Percentiles rank a stretch among this genome's conserved stretches.
Evolutionary conservation across 2,113 vertebrate genomes (phyloP).

Genomic region (Plecturocebus donacophilus): DNA sequence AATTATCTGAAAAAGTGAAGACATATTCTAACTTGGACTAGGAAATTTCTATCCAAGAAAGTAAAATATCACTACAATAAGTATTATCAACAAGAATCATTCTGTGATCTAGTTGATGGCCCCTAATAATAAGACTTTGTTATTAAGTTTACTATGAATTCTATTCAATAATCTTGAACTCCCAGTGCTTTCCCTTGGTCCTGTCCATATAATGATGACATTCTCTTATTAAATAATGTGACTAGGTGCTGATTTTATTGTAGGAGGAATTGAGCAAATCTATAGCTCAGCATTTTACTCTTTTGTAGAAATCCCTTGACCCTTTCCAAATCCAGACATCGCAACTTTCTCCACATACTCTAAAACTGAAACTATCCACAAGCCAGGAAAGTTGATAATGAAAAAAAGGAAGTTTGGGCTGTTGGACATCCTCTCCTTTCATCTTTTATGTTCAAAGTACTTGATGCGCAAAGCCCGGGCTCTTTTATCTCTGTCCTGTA

Average conservation of each 20-base stretch:
- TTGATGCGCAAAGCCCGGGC: background rate
- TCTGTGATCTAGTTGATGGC: background rate
- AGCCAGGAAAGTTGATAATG: background rate
- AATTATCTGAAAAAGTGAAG: background rate
- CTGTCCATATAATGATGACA: background rate
- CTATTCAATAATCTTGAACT: background rate
- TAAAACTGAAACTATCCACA: background rate
- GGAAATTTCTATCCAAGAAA: background rate
- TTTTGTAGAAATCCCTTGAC: background rate
- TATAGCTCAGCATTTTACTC: background rate
- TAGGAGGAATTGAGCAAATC: background rate
- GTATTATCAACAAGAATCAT: background rate
- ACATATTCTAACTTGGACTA: background rate
- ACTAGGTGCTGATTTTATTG: background rate
- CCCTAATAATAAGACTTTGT: background rate
- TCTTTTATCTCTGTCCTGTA: background rate
- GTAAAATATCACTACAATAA: background rate
- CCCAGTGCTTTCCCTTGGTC: background rate
- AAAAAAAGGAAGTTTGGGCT: background rate
- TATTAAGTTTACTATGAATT: constrained; percentile 2
- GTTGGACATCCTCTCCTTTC: background rate
- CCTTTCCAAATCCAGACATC: background rate
- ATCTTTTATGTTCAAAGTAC: constrained; percentile 10
- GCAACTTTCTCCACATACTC: background rate
- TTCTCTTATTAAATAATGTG: background rate